These are phyloP conservation scores for Peromyscus leucopus DNA, from an alignment of 2,113 vertebrate species.

Conservation along the genomic window DNA sequence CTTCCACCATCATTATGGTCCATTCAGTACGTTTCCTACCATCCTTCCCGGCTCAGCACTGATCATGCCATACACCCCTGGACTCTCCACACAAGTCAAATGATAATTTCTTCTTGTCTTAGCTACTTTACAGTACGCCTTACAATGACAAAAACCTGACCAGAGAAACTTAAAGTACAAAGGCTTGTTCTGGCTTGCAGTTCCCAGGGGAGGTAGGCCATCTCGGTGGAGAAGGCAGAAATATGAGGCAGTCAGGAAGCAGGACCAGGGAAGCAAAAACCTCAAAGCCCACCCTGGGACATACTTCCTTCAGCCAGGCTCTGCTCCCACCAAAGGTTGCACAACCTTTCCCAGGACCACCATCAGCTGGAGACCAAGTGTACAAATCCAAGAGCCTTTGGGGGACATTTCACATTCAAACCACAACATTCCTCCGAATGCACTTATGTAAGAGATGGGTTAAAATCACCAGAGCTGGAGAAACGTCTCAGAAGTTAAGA, in stretches of 20 bases:
- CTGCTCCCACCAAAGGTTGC: not conserved
- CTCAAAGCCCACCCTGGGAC: not conserved
- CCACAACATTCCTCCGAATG: not conserved
- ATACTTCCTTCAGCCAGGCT: not conserved
- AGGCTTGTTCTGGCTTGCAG: not conserved
- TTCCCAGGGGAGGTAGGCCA: not conserved
- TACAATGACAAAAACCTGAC: not conserved
- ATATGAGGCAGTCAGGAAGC: not conserved
- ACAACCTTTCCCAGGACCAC: not conserved
- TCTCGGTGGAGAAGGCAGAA: not conserved
- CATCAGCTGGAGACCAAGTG: not conserved
- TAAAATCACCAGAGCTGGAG: not conserved
- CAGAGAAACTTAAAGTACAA: not conserved
- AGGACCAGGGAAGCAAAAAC: not conserved
- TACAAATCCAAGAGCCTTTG: not conserved
- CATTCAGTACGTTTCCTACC: not conserved
- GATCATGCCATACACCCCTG: not conserved
- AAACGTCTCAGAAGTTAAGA: not conserved
- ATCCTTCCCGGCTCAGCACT: not conserved
- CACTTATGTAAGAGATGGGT: not conserved
- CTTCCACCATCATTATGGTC: not conserved
- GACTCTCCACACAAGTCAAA: not conserved
- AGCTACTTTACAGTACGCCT: not conserved
- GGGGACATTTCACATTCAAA: no score
- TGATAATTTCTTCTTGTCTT: conserved; percentile 21